phyloP scores from a whole-genome alignment of 2,113 vertebrate species.

The Cyanoramphus novaezelandiae region DNA sequence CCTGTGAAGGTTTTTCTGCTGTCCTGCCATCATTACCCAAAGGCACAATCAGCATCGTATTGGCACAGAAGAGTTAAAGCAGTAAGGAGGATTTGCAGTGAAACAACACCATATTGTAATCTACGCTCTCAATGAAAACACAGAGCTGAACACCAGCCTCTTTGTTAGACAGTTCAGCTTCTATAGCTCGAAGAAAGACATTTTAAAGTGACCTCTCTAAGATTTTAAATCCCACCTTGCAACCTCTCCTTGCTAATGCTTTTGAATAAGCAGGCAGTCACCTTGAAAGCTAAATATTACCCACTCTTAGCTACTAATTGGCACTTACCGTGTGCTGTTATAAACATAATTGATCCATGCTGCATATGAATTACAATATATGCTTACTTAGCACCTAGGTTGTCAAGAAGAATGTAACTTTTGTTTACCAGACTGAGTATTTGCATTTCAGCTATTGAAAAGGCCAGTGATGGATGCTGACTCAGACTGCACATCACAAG shows the following conservation, averaged over 20 bases:
- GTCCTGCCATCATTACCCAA: accelerated
- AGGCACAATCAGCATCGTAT: accelerated
- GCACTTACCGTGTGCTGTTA: not conserved
- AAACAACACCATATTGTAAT: constrained; percentile 13
- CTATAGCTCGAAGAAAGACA: not conserved
- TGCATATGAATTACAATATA: not conserved
- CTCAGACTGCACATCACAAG: not conserved
- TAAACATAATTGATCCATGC: not conserved
- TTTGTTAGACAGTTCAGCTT: not conserved
- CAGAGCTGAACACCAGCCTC: constrained; percentile 14
- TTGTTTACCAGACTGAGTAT: not conserved
- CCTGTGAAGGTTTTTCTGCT: not conserved
- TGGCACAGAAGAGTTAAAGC: not conserved
- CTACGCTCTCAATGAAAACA: not conserved
- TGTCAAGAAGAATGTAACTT: not conserved
- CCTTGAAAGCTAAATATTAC: not conserved
- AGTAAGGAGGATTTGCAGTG: not conserved
- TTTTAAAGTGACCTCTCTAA: not conserved
- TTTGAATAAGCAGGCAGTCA: not conserved
- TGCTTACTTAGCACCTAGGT: not conserved
- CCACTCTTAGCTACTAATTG: not conserved
- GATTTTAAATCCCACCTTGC: not conserved
- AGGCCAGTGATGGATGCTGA: not conserved
- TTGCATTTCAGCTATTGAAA: not conserved
- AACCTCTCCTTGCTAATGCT: not conserved